Conservation (phyloP, 2,797 vertebrate species). For the Lepus oiostolus region DNA sequence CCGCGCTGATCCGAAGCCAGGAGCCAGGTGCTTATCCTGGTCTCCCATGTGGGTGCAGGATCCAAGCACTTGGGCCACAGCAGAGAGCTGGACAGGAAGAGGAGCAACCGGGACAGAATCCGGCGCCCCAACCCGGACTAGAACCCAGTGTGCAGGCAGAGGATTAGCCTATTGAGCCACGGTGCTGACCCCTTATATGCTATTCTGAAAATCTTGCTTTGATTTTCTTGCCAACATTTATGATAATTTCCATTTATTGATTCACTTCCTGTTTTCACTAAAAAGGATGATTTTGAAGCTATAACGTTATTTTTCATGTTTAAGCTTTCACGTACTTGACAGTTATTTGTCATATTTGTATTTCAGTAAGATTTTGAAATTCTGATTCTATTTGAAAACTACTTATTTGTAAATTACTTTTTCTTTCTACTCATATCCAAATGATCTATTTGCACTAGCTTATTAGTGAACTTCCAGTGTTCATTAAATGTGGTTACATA, state of each 20-base stretch:
- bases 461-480: not conserved
- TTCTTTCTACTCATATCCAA: not conserved
- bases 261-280: not conserved
- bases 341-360: not conserved
- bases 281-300: not conserved
- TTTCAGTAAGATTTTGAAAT: slow-evolving; percentile 38
- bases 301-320: not conserved
- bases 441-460: not conserved
- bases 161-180: too few species aligned
- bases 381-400: not conserved
- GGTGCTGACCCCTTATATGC: too few species aligned
- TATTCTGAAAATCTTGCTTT: not conserved
- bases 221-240: not conserved
- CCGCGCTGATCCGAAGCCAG: too few species aligned
- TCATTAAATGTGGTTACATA: not conserved
- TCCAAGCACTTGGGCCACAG: too few species aligned
- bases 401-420: not conserved
- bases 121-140: too few species aligned
- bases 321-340: not conserved
- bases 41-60: too few species aligned
- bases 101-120: too few species aligned
- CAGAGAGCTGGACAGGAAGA: too few species aligned
- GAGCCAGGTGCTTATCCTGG: too few species aligned
- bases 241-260: not conserved
- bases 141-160: too few species aligned